These are phyloP conservation scores for Ariopsis seemanni DNA, from an alignment of 2,113 vertebrate genomes.

Conservation along the genomic window DNA sequence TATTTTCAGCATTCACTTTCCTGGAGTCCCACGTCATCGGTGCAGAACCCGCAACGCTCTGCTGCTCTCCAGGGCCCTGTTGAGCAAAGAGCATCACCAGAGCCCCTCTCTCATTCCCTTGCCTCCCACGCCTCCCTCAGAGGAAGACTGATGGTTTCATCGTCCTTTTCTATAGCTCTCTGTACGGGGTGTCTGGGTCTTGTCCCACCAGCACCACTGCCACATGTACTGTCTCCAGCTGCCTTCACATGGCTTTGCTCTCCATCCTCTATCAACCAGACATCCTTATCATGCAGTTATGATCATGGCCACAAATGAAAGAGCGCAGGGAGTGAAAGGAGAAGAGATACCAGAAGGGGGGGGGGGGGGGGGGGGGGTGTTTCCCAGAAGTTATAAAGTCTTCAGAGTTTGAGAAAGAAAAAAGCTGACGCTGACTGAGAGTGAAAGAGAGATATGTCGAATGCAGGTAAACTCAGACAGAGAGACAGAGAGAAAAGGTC, in stretches of 20 bases:
- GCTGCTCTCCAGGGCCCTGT: conserved; percentile 74
- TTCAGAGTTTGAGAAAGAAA: conserved; percentile 24
- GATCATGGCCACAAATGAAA: conserved; percentile 32
- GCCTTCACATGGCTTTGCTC: conserved; percentile 54
- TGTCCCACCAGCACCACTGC: conserved; percentile 60
- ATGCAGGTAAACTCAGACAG: conserved; percentile 34
- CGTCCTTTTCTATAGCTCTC: conserved; percentile 72
- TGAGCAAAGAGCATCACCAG: conserved; percentile 74
- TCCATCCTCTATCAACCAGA: conserved; percentile 38
- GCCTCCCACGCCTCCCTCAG: conserved; percentile 68
- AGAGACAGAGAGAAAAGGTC: conserved; percentile 30
- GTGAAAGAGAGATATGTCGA: conserved; percentile 27
- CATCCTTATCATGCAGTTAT: conserved; percentile 47
- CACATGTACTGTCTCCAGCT: conserved; percentile 43
- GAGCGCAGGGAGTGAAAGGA: conserved; percentile 14
- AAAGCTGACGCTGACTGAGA: conserved; percentile 3
- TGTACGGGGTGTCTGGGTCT: conserved; percentile 63
- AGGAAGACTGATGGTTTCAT: conserved; percentile 78
- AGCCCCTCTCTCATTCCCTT: conserved; percentile 64
- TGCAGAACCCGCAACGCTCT: conserved; percentile 67
- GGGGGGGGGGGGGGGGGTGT: not conserved
- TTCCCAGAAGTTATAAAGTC: conserved; percentile 28
- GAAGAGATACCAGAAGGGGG: conserved; percentile 6
- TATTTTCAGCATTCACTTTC: conserved; percentile 23
- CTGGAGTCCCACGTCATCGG: conserved; percentile 26